Evolutionary conservation across 2,888 invertebrate species (phyloP).

Genomic region (Hetaerina titia): DNA sequence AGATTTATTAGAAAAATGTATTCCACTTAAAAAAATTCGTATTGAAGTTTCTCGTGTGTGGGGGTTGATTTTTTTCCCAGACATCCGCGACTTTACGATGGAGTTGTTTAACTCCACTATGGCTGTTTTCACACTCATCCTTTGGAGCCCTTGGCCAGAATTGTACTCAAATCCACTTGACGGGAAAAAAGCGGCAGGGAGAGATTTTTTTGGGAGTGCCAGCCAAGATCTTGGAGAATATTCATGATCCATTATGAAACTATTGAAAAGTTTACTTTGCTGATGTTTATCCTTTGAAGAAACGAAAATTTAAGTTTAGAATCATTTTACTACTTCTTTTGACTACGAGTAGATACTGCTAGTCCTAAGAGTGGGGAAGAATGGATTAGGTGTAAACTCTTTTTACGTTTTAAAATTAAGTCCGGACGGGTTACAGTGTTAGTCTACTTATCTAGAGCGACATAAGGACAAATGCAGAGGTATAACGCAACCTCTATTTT

Average conservation of each 20-base stretch:
- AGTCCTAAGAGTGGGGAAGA: no score
- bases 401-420: no score
- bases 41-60: not conserved
- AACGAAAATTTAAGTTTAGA: not conserved
- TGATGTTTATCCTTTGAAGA: not conserved
- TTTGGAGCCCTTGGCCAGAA: not conserved
- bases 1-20: not conserved
- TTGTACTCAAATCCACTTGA: not conserved
- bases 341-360: no score
- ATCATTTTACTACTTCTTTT: no score
- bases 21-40: not conserved
- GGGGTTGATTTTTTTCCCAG: not conserved
- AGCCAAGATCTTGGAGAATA: not conserved
- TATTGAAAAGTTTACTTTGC: not conserved
- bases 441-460: no score
- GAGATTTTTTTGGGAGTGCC: not conserved
- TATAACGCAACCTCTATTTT: no score
- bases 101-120: not conserved
- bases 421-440: no score
- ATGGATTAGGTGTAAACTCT: no score
- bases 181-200: not conserved
- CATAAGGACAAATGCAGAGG: no score
- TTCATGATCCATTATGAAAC: not conserved
- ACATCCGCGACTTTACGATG: not conserved
- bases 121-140: not conserved